Base-by-base conservation (phyloP, 2,888 invertebrate species). In the Cistogaster globosa region DNA sequence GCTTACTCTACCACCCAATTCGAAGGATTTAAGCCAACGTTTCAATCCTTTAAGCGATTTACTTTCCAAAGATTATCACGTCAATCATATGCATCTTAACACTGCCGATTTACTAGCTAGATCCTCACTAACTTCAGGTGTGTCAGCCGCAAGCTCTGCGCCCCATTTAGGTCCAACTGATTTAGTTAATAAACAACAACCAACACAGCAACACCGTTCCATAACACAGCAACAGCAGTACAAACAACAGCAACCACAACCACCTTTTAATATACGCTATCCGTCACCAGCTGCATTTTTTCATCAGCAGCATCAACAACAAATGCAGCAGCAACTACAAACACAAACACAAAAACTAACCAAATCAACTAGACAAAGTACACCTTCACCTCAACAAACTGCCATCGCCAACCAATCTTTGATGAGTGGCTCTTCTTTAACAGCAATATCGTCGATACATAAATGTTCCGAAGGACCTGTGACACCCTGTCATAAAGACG, bases 1-100 rank as follows among this genome's bases (percentile, higher is more conserved):
- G 78, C 84, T 92, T 53, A 88, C 90, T 65, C 90, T 91, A 11
- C 90, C 92, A 16, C 65, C 71, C 2, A 75, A 78, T 32, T 63
- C 85, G 16, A 92, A 92, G 89, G 92, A 92, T 87, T 92, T 92
- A 77, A 84, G 89, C 83, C 90, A 92, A 87, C 92, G 92, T 84
- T 92, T 90, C 83, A 92, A 90, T 89, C 91, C 92, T 79, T 88
- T 92, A 65, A 90, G 89, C 88, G 93, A 93, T 87, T 89, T 92
- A 88, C 89, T 93, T 80, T 89, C 91, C 87, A 93, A 93, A 89
- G 93, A 93, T 86, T 92, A 91, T 87, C 92, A 91, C 38, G 75
- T 68, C 62, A 87, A 86, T 84, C 87, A 88, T 57, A 84, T 86
- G 65, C 86, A 87, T 77, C 69, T 80, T 22, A 78, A 77, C 84